These are phyloP conservation scores for Theocolax elegans DNA, from an alignment of 1,140 invertebrate species.

Conservation along the genomic window DNA sequence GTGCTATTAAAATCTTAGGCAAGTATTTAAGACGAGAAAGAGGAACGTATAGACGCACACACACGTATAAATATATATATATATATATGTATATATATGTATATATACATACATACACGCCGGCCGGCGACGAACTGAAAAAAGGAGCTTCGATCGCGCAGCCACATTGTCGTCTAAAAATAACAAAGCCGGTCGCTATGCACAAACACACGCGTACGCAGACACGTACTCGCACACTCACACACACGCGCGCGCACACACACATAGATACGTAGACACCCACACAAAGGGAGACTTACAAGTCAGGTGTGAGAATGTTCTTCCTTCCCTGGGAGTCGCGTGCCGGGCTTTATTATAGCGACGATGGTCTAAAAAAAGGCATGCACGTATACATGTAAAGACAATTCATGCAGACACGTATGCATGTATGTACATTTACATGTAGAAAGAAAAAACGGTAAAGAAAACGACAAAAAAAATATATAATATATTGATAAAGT, in stretches of 20 bases:
- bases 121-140: not conserved
- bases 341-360: no score
- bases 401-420: not conserved
- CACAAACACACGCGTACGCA: not conserved
- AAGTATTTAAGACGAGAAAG: no score
- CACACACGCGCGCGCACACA: not conserved
- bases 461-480: no score
- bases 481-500: not conserved
- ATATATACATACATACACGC: not conserved
- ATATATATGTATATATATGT: not conserved
- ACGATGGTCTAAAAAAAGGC: no score
- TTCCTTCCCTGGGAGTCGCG: not conserved
- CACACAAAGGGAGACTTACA: no score
- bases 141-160: slow-evolving; percentile 13
- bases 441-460: not conserved
- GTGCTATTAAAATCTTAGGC: no score
- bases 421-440: not conserved
- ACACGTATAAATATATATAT: not conserved
- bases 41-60: not conserved
- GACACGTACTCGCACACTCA: not conserved
- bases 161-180: slow-evolving; percentile 32
- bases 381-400: no score
- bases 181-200: not conserved
- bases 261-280: not conserved
- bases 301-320: not conserved